phyloP scores from a whole-genome alignment of 1,140 invertebrate genomes.

The Diploscapter pachys region DNA sequence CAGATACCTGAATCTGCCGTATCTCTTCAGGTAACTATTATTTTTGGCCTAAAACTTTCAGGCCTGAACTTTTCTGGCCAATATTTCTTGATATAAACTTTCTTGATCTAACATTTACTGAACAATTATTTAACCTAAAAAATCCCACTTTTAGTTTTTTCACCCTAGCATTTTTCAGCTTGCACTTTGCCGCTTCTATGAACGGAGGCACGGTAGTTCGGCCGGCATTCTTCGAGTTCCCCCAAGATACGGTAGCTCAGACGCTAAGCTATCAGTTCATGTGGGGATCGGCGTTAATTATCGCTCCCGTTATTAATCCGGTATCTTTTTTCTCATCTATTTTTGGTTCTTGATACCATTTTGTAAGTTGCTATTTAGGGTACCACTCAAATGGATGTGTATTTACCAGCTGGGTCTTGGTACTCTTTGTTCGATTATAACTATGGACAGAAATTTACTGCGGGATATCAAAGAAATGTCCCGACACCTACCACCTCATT shows the following conservation, averaged over 20 bases:
- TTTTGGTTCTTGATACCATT: not conserved
- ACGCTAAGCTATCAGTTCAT: constrained; percentile 42
- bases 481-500: constrained; percentile 43
- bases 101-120: constrained; percentile 36
- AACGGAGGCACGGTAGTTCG: constrained; percentile 38
- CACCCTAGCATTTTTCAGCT: constrained; percentile 25
- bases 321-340: constrained; percentile 1
- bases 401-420: constrained; percentile 44
- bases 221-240: constrained; percentile 46
- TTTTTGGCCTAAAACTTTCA: constrained; percentile 39
- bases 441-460: constrained; percentile 23
- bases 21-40: constrained; percentile 50
- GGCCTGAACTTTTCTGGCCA: constrained; percentile 48
- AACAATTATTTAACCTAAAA: constrained; percentile 44
- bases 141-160: no score
- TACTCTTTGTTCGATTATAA: constrained; percentile 51
- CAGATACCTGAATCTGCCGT: constrained; percentile 54
- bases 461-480: constrained; percentile 28
- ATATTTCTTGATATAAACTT: constrained; percentile 51
- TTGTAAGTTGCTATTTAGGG: constrained; percentile 23
- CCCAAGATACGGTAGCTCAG: constrained; percentile 33
- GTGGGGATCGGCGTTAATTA: constrained; percentile 43
- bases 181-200: constrained; percentile 39
- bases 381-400: constrained; percentile 38
- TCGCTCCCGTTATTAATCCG: constrained; percentile 41